Percentiles rank a stretch among this genome's conserved stretches.
These are phyloP conservation scores for Dicranocentrus wangi DNA, from an alignment of 2,888 invertebrate species.

Conservation along the genomic window DNA sequence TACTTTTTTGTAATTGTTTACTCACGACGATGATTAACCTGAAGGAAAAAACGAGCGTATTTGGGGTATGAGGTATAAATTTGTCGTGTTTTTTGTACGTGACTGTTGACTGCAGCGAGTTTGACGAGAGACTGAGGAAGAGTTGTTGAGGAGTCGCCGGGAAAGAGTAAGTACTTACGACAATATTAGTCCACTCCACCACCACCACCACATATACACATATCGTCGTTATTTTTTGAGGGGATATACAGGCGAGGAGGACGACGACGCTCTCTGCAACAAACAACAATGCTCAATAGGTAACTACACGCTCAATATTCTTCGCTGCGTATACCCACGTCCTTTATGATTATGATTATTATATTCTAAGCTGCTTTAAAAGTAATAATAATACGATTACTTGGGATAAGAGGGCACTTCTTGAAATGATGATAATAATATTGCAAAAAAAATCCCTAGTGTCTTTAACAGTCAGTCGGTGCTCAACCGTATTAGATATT, in stretches of 20 bases:
- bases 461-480: conserved; percentile 18
- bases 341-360: conserved; percentile 9
- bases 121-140: conserved; percentile 61
- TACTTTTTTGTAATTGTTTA: too few relatives aligned
- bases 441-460: conserved; percentile 1
- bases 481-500: conserved; percentile 17
- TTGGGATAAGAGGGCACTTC: conserved; percentile 20
- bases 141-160: conserved; percentile 57
- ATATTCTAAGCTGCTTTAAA: conserved; percentile 16
- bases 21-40: too few relatives aligned
- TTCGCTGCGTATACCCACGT: conserved; percentile 11
- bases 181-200: conserved; percentile 28
- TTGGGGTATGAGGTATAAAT: too few relatives aligned
- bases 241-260: conserved; percentile 35
- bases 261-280: conserved; percentile 53
- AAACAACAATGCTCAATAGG: conserved; percentile 58
- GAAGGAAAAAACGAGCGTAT: too few relatives aligned
- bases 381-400: conserved; percentile 17
- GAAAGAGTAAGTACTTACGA: conserved; percentile 57
- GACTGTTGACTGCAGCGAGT: conserved; percentile 61
- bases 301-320: conserved; percentile 10
- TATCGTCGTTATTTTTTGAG: neutral
- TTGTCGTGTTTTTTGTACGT: conserved; percentile 30
- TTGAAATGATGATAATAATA: conserved; percentile 18
- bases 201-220: neutral